These are phyloP conservation scores for Belgica antarctica DNA, from an alignment of 2,888 invertebrate species.

Conservation along the genomic window DNA sequence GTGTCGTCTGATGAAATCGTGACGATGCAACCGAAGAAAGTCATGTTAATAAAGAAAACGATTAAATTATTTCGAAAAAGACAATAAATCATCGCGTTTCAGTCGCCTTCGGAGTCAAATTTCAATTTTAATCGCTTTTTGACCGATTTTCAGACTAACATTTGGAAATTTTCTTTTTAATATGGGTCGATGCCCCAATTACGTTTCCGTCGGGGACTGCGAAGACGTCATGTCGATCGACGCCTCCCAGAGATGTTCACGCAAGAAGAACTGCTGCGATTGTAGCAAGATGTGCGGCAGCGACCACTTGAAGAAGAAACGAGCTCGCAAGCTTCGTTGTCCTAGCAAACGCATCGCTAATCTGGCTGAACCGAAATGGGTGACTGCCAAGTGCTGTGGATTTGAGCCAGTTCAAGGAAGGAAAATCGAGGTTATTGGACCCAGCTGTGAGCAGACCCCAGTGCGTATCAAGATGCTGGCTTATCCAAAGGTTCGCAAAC, in stretches of 20 bases:
- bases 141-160: neutral
- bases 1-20: too few relatives aligned
- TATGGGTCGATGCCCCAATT: constrained; percentile 3
- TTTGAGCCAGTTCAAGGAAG: neutral
- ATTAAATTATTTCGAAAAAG: constrained; percentile 2
- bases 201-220: neutral
- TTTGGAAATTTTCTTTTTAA: too few relatives aligned
- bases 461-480: constrained; percentile 26
- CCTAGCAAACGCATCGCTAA: neutral
- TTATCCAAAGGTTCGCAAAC: constrained; percentile 23
- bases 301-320: constrained; percentile 12
- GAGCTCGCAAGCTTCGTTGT: constrained; percentile 5
- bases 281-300: neutral
- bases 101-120: neutral
- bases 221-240: neutral
- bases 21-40: neutral
- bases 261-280: neutral
- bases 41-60: neutral
- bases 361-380: constrained; percentile 8
- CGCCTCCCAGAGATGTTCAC: neutral
- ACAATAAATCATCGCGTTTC: neutral
- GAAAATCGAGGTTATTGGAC: constrained; percentile 5
- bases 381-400: neutral
- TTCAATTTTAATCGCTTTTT: neutral
- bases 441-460: neutral